Evolutionary conservation across 2,797 vertebrate species (phyloP), one percentile per base, ranked within the genome.

Genomic region (Sebastiscus tertius): DNA sequence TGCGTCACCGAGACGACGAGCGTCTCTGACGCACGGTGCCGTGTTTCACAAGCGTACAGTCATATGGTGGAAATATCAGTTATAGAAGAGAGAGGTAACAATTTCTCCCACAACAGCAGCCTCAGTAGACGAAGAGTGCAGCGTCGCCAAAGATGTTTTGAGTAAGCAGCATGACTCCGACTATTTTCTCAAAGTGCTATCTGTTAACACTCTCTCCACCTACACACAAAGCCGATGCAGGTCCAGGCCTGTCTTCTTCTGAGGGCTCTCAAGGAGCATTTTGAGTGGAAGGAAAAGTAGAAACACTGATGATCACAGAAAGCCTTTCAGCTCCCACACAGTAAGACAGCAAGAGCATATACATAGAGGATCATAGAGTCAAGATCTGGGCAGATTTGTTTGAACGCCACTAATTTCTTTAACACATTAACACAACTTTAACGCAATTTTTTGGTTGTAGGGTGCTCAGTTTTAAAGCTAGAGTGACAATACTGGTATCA

Each of bases 141-240:
- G 20, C 29, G 3, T 67, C 14, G 31, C 54, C 27, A 33, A 62
- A 62, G 20, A 73, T 72, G 71, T 63, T 82, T 49, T 81, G 76
- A 82, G 46, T 72, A 54, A 78, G 75, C 58, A 58, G 52, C 42
- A 39, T 61, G 67, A 66, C 70, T 77, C 49, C 9, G 52, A 36
- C 71, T 31, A 26, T 65, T 82, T 79, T 72, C 64, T 79, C 34
- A 12, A 59, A 77, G 71, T 55, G 33, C 29, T 29, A 18, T 75
- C 66, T 56, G 26, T 66, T 42, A 60, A 80, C 60, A 42, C 31
- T 33, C n/a, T 22, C 14, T 60, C 65, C 74, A 63, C 76, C 79
- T 42, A 75, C 75, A 7, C 24, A 27, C 46, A 33, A 46, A 59
- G 61, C 13, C 56, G 68, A 49, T 59, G 39, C 66, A 77, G 54